A percentile compares a stretch with the other conserved stretches of the same genome.
These are phyloP conservation scores for Mythimna lalbum DNA, from an alignment of 2,888 invertebrate species.

Conservation along the genomic window DNA sequence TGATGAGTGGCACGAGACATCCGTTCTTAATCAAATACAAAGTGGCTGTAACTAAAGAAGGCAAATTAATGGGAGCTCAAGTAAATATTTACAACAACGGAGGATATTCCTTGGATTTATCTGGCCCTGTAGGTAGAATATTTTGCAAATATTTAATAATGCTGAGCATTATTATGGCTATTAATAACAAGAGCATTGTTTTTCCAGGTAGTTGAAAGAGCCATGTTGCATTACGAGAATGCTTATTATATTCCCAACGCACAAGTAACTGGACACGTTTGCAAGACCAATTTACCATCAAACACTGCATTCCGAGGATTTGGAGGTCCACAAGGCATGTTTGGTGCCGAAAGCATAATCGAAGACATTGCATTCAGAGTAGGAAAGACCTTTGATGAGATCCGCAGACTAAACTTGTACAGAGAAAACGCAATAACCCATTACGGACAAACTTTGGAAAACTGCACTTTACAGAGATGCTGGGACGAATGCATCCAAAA, in stretches of 20 bases:
- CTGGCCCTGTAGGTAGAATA: slow-evolving; percentile 91
- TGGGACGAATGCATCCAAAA: slow-evolving; percentile 94
- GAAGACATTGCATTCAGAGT: slow-evolving; percentile 94
- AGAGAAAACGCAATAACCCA: slow-evolving; percentile 94
- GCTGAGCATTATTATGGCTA: not conserved
- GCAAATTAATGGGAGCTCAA: slow-evolving; percentile 94
- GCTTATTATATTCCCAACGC: slow-evolving; percentile 95
- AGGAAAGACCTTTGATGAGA: slow-evolving; percentile 91
- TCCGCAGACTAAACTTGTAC: slow-evolving; percentile 94
- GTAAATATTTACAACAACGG: slow-evolving; percentile 95
- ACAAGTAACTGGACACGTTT: slow-evolving; percentile 93
- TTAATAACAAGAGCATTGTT: not conserved
- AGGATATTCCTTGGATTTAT: slow-evolving; percentile 96
- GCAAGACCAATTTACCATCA: slow-evolving; percentile 97
- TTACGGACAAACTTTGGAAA: slow-evolving; percentile 93
- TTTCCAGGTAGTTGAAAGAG: slow-evolving; percentile 94
- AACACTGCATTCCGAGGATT: slow-evolving; percentile 98
- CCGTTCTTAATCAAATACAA: slow-evolving; percentile 97
- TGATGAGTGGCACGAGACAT: slow-evolving; percentile 96
- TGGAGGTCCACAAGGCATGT: slow-evolving; percentile 98
- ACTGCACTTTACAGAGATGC: slow-evolving; percentile 94
- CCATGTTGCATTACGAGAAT: slow-evolving; percentile 96
- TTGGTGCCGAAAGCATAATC: slow-evolving; percentile 94
- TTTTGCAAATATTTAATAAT: not conserved
- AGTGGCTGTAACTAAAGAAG: slow-evolving; percentile 94